Percentiles rank a stretch among this genome's conserved stretches.
Conservation (phyloP, 2,113 vertebrate genomes). For the Cheirogaleus medius region DNA sequence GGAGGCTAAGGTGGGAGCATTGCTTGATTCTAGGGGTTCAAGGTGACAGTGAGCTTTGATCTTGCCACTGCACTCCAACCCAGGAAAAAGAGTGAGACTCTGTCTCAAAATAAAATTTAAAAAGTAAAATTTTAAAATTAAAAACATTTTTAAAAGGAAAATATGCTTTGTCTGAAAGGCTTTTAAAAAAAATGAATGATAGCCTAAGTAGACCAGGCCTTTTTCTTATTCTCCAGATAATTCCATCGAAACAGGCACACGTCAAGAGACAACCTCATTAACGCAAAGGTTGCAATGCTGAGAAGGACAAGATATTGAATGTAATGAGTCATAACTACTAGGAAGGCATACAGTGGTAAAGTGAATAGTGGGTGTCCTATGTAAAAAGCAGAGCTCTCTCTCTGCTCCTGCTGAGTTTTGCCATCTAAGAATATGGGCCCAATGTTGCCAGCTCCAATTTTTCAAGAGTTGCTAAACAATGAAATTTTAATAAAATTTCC, state of each 20-base stretch:
- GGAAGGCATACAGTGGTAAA: background rate
- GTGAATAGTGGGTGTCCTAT: background rate
- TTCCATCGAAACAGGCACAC: background rate
- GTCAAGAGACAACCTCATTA: background rate
- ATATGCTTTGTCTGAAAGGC: background rate
- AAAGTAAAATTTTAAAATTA: no score
- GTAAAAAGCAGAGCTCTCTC: background rate
- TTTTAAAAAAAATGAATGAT: background rate
- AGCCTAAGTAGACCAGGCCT: background rate
- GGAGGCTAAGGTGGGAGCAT: no score
- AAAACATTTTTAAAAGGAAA: background rate
- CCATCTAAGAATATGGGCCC: background rate
- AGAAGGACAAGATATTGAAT: background rate
- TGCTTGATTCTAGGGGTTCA: no score
- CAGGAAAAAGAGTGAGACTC: no score
- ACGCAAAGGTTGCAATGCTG: background rate
- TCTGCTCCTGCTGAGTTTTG: background rate
- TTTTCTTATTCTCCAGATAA: background rate
- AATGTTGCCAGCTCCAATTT: background rate
- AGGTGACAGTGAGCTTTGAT: no score
- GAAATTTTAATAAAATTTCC: conserved; percentile 29
- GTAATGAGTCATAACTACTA: background rate
- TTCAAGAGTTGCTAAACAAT: background rate
- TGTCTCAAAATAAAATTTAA: no score
- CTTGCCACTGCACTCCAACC: no score